phyloP scores from a whole-genome alignment of 30 jellyfish, hydroid and myxozoan species.

The Cassiopea andromeda region DNA sequence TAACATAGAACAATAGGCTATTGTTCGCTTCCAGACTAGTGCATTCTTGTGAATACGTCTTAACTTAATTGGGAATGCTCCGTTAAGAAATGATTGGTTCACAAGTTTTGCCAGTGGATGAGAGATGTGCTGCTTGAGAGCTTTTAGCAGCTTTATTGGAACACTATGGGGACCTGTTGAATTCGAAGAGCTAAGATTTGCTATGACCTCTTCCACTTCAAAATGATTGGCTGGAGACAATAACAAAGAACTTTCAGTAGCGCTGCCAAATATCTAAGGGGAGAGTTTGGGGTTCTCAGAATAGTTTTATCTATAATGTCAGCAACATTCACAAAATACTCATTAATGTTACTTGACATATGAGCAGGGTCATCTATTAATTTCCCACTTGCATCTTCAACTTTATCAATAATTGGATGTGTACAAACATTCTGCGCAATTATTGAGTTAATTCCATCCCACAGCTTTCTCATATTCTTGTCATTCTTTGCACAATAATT shows the following conservation, averaged over 20 bases:
- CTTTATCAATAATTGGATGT: neutral
- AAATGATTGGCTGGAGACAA: conserved; percentile 3
- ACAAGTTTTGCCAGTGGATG: neutral
- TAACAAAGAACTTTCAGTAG: conserved; percentile 3
- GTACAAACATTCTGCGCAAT: neutral
- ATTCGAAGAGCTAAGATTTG: conserved; percentile 13
- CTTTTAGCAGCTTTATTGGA: conserved; percentile 18
- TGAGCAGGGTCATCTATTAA: conserved; percentile 7
- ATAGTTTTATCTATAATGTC: conserved; percentile 9
- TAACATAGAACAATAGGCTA: too few relatives aligned
- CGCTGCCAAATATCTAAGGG: conserved; percentile 9
- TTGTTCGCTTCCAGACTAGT: too few relatives aligned
- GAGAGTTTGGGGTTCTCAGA: neutral
- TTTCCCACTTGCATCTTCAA: neutral
- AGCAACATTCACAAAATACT: neutral
- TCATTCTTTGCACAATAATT: neutral
- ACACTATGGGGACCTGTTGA: conserved; percentile 24
- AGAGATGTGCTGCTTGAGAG: conserved; percentile 22
- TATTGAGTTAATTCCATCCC: conserved; percentile 1
- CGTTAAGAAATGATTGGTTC: neutral
- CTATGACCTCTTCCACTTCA: conserved; percentile 12
- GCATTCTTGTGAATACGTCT: too few relatives aligned
- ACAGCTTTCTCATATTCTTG: conserved; percentile 17
- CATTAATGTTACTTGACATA: conserved; percentile 11
- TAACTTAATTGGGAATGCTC: conserved; percentile 6